phyloP scores from a whole-genome alignment of 2,797 vertebrate species.

The Chelmon rostratus region DNA sequence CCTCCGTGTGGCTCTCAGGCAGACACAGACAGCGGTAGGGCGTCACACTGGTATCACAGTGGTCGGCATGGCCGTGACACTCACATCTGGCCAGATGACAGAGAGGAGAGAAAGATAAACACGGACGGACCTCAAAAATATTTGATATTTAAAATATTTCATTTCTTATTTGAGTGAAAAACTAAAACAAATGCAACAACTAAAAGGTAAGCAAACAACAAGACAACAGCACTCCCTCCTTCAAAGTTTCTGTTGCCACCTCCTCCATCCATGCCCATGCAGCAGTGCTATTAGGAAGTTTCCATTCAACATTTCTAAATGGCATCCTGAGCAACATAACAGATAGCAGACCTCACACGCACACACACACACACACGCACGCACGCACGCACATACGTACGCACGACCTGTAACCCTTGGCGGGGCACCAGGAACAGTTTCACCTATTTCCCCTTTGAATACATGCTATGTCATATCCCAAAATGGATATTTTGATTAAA shows the following conservation, averaged over 20 bases:
- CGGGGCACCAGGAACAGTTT: background rate
- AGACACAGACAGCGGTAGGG: slow-evolving; percentile 90
- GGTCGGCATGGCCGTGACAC: slow-evolving; percentile 91
- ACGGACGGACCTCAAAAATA: background rate
- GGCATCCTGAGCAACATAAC: slow-evolving; percentile 72
- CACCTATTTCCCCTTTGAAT: background rate
- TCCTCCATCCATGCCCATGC: slow-evolving; percentile 17
- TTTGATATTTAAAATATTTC: background rate
- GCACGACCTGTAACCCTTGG: background rate
- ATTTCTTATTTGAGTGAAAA: background rate
- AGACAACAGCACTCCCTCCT: slow-evolving; percentile 1
- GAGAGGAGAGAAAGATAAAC: slow-evolving; percentile 13
- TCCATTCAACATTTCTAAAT: slow-evolving; percentile 86
- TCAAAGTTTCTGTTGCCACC: slow-evolving; percentile 8
- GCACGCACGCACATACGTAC: slow-evolving; percentile 10
- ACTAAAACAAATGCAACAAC: background rate
- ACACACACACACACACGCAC: background rate
- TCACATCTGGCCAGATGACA: slow-evolving; percentile 87
- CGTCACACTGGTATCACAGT: slow-evolving; percentile 84
- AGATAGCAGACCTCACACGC: slow-evolving; percentile 61
- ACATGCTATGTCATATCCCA: background rate
- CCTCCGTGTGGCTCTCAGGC: slow-evolving; percentile 89
- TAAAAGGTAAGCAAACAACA: slow-evolving; percentile 12
- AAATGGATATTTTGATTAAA: background rate
- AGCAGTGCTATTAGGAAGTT: slow-evolving; percentile 71